These are phyloP conservation scores for Petromus typicus DNA, from an alignment of 2,113 vertebrate genomes.

Conservation along the genomic window DNA sequence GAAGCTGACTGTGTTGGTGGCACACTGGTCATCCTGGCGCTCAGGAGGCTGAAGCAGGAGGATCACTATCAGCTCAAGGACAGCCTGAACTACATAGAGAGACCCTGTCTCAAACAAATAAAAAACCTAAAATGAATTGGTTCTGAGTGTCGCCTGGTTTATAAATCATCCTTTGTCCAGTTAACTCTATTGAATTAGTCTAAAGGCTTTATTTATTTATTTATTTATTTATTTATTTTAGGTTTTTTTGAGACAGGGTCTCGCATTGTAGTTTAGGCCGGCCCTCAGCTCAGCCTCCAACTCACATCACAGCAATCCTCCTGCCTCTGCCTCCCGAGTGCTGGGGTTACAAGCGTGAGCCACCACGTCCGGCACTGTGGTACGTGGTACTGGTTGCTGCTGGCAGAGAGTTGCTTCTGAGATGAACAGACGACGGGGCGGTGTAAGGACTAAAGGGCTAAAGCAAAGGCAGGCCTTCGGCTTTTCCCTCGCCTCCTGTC, in stretches of 20 bases:
- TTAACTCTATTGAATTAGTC: neutral
- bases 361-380: too few relatives aligned
- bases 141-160: neutral
- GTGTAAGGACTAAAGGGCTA: neutral
- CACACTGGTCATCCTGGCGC: neutral
- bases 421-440: neutral
- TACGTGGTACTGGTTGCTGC: too few relatives aligned
- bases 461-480: neutral
- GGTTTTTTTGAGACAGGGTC: too few relatives aligned
- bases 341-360: too few relatives aligned
- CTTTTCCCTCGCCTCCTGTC: neutral
- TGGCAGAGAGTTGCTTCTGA: neutral
- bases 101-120: neutral
- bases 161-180: neutral
- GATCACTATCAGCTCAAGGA: neutral
- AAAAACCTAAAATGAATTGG: neutral
- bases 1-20: neutral
- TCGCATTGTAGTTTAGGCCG: too few relatives aligned
- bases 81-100: neutral
- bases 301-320: too few relatives aligned
- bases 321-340: too few relatives aligned
- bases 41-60: neutral
- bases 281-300: too few relatives aligned
- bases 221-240: too few relatives aligned
- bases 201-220: neutral